Evolutionary conservation across 2,888 invertebrate species (phyloP).

Genomic region (Rosalia funebris): DNA sequence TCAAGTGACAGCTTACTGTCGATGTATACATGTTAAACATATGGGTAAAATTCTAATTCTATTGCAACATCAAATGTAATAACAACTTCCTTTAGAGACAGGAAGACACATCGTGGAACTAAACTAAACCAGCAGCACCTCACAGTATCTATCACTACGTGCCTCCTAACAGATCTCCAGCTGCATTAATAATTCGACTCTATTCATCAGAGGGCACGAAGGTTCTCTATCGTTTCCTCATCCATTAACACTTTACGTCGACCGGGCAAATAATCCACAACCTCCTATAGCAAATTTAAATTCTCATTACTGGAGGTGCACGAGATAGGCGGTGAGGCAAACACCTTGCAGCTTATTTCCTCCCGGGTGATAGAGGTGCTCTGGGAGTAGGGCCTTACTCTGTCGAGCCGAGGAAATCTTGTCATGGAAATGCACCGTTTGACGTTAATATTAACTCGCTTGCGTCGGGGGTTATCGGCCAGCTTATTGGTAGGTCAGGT

Average conservation of each 20-base stretch:
- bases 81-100: no score
- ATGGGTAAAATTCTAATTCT: no score
- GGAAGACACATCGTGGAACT: no score
- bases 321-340: constrained; percentile 9
- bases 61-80: no score
- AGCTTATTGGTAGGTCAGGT: no score
- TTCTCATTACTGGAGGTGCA: constrained; percentile 19
- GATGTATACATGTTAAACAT: no score
- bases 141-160: background rate
- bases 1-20: no score
- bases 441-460: background rate
- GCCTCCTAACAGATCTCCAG: background rate
- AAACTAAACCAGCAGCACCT: no score
- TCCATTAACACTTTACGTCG: constrained; percentile 18
- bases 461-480: background rate
- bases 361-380: constrained; percentile 1
- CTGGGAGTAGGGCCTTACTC: background rate
- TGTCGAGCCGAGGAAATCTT: background rate
- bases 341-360: constrained; percentile 17
- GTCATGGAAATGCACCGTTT: constrained; percentile 2
- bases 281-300: constrained; percentile 17
- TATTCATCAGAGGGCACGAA: background rate
- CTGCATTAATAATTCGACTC: constrained; percentile 1
- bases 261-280: constrained; percentile 2
- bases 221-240: constrained; percentile 1